Evolutionary conservation across 2,888 invertebrate genomes (phyloP), one percentile per base, ranked within the genome.

Genomic region (Drosophila ustulata): DNA sequence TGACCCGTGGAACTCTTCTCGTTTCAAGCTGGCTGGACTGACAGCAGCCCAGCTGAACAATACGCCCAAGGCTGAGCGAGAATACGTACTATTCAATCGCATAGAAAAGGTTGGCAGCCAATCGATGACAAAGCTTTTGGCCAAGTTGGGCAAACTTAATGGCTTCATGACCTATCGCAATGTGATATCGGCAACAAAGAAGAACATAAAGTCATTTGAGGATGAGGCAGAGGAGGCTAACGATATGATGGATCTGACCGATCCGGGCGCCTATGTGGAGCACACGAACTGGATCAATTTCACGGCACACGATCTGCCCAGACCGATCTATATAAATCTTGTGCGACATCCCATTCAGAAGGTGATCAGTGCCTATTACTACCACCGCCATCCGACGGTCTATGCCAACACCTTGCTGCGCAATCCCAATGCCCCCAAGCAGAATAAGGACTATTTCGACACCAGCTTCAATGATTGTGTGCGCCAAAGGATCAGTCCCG

Each of bases 51-150:
- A 78, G 18, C 62, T 91, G 30, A 91, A 91, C 63, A 91, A 91
- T 65, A 92, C 92, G 0, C 80, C 58, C 30, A 83, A 78, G 28
- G 90, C 91, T 3, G 84, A 91, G 49, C 94, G 94, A 25, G 95
- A 97, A 51, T 93, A 96, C 43, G 90, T 98, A 43, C 96, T 97
- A 92, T 97, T 97, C 93, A 98, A 98, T 92, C 94, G 97, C 25
- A 96, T 97, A 57, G 97, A 97, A n/a, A 97, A 97, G 93, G 97
- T 97, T 28, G 97, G 97, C 69, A 96, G 96, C 55, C 97, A 97
- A 92, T 97, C 97, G 9, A 95, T 97, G 90, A 97, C 97, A 95
- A 96, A 96, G 89, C 93, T 97, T 8, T 92, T 97, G 34, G 92
- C 95, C 66, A 92, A 95, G 58, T 93, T 97, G 52, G 95, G 88